These are phyloP conservation scores for Zaprionus davidi DNA, from an alignment of 1,140 invertebrate species.

Conservation along the genomic window DNA sequence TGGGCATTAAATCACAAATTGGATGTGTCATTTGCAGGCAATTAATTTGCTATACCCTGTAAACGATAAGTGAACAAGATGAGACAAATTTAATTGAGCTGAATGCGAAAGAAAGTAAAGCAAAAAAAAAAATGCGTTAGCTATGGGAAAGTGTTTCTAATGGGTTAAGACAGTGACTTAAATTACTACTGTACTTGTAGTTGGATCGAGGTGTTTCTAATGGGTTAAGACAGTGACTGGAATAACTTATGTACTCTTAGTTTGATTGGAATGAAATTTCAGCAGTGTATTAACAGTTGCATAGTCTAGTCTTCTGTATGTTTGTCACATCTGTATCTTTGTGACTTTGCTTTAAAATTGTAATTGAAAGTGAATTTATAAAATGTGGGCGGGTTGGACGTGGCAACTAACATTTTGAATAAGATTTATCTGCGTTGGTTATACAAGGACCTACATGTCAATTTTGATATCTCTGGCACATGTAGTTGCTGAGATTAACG, in stretches of 20 bases:
- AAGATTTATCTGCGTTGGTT: neutral
- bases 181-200: no score
- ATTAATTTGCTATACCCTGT: conserved; percentile 27
- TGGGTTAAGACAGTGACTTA: neutral
- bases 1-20: conserved; percentile 46
- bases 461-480: neutral
- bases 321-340: neutral
- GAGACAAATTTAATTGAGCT: neutral
- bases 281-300: neutral
- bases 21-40: conserved; percentile 64
- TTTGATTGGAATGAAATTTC: neutral
- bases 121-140: no score
- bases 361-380: neutral
- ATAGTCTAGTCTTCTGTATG: neutral
- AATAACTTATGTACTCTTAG: no score
- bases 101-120: neutral
- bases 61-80: neutral
- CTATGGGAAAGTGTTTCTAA: neutral
- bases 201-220: neutral
- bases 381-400: neutral
- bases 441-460: accelerated
- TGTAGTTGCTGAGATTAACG: neutral
- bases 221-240: neutral
- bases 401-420: neutral
- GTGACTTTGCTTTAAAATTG: accelerated